A percentile compares a stretch with the other conserved stretches of the same genome.
Conservation (phyloP, 2,113 vertebrate species). For the Tyrannus savana region DNA sequence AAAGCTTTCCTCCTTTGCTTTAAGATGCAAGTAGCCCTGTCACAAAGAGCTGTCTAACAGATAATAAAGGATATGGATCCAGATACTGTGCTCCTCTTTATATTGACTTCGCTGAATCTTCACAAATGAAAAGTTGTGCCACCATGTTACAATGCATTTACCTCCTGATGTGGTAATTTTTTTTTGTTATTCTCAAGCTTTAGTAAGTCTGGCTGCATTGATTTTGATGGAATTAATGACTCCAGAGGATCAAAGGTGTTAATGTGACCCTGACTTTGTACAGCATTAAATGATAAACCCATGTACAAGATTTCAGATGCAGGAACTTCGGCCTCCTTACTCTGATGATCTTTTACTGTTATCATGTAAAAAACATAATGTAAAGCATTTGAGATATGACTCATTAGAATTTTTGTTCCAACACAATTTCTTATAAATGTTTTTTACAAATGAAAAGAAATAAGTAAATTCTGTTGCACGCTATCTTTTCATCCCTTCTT, state of each 20-base stretch:
- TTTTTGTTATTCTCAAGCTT: background rate
- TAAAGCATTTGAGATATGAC: background rate
- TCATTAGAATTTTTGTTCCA: background rate
- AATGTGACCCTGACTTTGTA: background rate
- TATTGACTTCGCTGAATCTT: background rate
- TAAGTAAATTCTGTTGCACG: background rate
- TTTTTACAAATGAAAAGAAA: background rate
- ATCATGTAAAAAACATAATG: background rate
- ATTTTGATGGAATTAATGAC: background rate
- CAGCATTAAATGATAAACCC: background rate
- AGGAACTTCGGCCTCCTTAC: background rate
- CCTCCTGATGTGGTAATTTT: background rate
- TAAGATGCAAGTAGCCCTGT: background rate
- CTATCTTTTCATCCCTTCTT: background rate
- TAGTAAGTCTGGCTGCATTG: background rate
- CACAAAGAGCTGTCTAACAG: background rate
- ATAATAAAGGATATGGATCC: background rate
- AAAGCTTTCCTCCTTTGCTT: background rate
- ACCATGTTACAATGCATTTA: background rate
- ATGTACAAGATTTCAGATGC: rapidly evolving
- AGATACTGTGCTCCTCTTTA: background rate
- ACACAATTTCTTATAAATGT: background rate
- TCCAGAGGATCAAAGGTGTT: background rate
- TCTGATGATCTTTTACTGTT: background rate
- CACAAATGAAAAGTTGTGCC: background rate